Evolutionary conservation across 1,140 invertebrate species (phyloP).

Genomic region (Cryptotermes secundus): DNA sequence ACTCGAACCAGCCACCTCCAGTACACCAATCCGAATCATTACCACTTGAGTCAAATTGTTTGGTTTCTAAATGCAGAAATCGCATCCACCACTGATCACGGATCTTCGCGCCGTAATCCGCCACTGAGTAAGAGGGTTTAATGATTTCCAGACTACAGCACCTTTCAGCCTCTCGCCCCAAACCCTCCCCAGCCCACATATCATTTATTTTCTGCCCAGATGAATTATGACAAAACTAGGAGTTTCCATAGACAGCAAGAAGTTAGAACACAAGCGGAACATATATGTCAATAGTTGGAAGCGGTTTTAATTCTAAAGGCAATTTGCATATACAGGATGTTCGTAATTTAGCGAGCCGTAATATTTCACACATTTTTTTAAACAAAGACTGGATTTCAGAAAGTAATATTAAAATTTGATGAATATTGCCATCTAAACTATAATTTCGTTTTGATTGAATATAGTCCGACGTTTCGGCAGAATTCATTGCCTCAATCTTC

Average conservation of each 20-base stretch:
- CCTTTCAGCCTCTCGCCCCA: not conserved
- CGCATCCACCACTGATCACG: no score
- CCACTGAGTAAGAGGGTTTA: not conserved
- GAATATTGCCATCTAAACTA: no score
- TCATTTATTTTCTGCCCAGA: not conserved
- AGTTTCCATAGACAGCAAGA: not conserved
- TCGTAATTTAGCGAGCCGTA: not conserved
- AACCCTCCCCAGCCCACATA: not conserved
- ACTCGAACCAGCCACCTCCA: no score
- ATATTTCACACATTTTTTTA: no score
- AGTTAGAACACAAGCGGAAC: not conserved
- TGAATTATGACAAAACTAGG: not conserved
- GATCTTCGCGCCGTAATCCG: not conserved
- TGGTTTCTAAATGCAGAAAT: no score
- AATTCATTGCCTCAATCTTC: no score
- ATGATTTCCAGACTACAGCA: not conserved
- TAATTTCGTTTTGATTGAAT: no score
- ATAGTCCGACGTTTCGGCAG: no score
- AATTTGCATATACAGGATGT: not conserved
- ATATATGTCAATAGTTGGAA: conserved; percentile 1
- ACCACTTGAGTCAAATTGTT: no score
- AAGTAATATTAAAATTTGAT: no score
- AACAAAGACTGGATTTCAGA: no score
- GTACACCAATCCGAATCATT: no score
- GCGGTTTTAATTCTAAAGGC: not conserved